Evolutionary conservation across 2,888 invertebrate genomes (phyloP).

Genomic region (Cataglyphis rosenhaueri): DNA sequence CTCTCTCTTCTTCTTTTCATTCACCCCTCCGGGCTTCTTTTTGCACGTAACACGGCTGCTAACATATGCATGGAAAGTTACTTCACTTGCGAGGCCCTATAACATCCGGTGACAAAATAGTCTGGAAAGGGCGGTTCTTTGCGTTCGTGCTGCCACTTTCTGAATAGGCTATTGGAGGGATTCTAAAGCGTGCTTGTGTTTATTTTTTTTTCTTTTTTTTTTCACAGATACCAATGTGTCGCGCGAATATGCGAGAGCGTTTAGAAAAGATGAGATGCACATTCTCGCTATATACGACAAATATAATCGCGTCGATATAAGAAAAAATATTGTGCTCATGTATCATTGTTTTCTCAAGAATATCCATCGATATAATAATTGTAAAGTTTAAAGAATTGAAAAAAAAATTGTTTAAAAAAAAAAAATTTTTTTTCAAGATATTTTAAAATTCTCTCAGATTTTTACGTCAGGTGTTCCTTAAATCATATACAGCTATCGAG

Average conservation of each 20-base stretch:
- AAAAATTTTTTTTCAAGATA: background rate
- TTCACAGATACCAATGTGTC: background rate
- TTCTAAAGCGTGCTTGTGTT: slow-evolving; percentile 37
- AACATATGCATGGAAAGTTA: slow-evolving; percentile 79
- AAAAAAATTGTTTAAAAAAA: background rate
- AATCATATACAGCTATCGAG: background rate
- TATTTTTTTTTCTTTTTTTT: slow-evolving; percentile 20
- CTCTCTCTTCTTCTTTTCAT: slow-evolving; percentile 18
- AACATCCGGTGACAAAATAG: slow-evolving; percentile 64
- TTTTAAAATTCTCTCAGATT: background rate
- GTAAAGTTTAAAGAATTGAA: background rate
- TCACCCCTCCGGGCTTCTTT: slow-evolving; percentile 29
- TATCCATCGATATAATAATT: background rate
- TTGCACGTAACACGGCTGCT: slow-evolving; percentile 70
- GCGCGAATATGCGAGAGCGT: slow-evolving; percentile 14
- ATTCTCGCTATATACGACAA: background rate
- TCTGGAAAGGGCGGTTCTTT: slow-evolving; percentile 42
- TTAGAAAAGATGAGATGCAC: slow-evolving; percentile 13
- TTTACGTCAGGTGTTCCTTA: background rate
- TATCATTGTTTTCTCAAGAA: background rate
- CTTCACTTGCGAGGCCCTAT: slow-evolving; percentile 57
- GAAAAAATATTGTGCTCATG: background rate
- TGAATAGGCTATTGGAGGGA: slow-evolving; percentile 50
- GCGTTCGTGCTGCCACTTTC: slow-evolving; percentile 43
- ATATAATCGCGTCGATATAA: background rate